Base-by-base conservation (phyloP, 2,888 invertebrate species). In the Lingula anatina region DNA sequence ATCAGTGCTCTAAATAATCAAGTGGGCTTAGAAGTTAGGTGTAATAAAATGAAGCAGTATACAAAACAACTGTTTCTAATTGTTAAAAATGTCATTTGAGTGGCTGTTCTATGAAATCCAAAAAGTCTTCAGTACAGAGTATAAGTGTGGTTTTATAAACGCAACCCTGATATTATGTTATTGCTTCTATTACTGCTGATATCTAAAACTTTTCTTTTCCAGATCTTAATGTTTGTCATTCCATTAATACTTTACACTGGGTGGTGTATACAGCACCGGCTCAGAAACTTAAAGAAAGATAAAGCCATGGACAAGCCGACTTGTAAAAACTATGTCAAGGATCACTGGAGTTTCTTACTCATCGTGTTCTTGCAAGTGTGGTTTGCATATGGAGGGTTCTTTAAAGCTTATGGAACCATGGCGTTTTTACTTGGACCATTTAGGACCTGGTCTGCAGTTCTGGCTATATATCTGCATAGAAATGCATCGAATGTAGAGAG, bases 391-490 rank as follows among this genome's bases (percentile, higher is more conserved):
- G 51, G 51, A 5, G 86, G 87, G 71, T 90, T 89, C 70, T 88
- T 87, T 84, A 70, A 86, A 59, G 87, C 88, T 18, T 90, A 90
- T 77, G 90, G 90, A 9, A 85, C 84, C 1, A 73, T 87, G 70
- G 87, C 90, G 1, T 83, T 88, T 54, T 57, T 89, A 47, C 78
- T 90, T 54, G 88, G 89, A 44, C 89, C 90, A 0, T 77, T 90
- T 44, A 81, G 89, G 60, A 87, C 88, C 0, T 90, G 90, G 87
- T 87, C 88, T 47, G 79, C 89, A 45, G 68, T 85, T 43, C 73
- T 89, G 55, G 86, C 86, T 52, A 65, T 84, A 43, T 68, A 83
- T 51, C 69, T 88, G 20, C 59, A 51, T 44, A 46, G 49, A 26
- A 36, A 53, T 45, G 54, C 54, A 31, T 15, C 15, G n/a, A n/a